phyloP scores from a whole-genome alignment of 2,888 invertebrate genomes.

The Xanthorhoe designata region DNA sequence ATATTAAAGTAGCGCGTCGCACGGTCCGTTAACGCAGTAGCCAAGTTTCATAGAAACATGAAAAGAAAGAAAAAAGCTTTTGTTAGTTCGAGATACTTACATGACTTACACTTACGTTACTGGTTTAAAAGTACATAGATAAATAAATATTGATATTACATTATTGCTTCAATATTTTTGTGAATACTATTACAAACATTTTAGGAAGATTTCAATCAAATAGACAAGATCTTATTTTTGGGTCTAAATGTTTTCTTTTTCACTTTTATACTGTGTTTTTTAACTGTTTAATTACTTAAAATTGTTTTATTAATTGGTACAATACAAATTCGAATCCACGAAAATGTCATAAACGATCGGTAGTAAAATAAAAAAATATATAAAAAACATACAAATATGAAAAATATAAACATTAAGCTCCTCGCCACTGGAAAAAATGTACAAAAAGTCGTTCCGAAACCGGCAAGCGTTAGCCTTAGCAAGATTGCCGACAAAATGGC shows the following conservation, averaged over 20 bases:
- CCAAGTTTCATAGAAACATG: constrained; percentile 85
- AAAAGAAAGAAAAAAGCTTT: constrained; percentile 84
- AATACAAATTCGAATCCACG: not conserved
- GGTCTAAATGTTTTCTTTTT: not conserved
- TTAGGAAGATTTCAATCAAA: too few species aligned
- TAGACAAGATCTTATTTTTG: not conserved
- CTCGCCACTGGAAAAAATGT: constrained; percentile 48
- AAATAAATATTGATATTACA: constrained; percentile 6
- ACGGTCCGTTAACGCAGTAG: constrained; percentile 74
- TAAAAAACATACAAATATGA: constrained; percentile 20
- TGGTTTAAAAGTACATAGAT: constrained; percentile 17
- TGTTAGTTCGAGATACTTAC: constrained; percentile 81
- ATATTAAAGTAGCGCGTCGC: constrained; percentile 78
- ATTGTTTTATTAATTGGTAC: not conserved
- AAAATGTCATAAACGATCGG: not conserved
- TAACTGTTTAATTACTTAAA: not conserved
- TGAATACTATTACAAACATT: too few species aligned
- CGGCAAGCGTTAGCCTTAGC: constrained; percentile 74
- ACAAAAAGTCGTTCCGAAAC: constrained; percentile 59
- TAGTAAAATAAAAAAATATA: not conserved
- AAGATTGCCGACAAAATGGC: constrained; percentile 61
- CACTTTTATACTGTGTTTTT: not conserved
- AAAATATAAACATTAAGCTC: constrained; percentile 28
- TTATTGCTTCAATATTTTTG: too few species aligned
- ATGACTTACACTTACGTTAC: constrained; percentile 38